These are phyloP conservation scores for Lethrus apterus DNA, from an alignment of 1,140 invertebrate species.

Conservation along the genomic window DNA sequence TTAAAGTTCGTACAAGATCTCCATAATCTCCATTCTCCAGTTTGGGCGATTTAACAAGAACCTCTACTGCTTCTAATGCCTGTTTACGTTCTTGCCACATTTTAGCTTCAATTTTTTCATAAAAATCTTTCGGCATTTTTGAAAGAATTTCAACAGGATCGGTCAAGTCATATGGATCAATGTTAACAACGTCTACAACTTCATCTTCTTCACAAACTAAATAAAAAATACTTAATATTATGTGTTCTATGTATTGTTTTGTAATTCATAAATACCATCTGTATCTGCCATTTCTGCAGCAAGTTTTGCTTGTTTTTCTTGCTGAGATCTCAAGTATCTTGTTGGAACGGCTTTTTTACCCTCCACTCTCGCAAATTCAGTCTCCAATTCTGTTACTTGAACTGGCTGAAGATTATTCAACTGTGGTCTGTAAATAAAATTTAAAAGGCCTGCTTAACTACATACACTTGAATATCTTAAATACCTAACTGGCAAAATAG, in stretches of 20 bases:
- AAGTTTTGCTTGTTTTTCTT: conserved; percentile 63
- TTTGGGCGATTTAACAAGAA: conserved; percentile 72
- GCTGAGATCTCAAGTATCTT: conserved; percentile 83
- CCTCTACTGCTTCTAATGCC: conserved; percentile 73
- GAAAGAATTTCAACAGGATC: conserved; percentile 89
- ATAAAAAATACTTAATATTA: background rate
- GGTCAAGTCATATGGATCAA: conserved; percentile 87
- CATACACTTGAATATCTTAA: too few relatives aligned
- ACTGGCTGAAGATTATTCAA: conserved; percentile 81
- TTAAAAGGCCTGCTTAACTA: conserved; percentile 1
- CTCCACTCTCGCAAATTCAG: conserved; percentile 75
- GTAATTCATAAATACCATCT: conserved; percentile 38
- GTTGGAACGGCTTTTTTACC: conserved; percentile 65
- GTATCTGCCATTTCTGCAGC: conserved; percentile 44
- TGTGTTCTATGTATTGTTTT: background rate
- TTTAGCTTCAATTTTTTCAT: conserved; percentile 90
- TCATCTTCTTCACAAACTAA: conserved; percentile 19
- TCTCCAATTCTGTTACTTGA: conserved; percentile 79
- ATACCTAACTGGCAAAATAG: too few relatives aligned
- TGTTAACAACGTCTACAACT: conserved; percentile 20
- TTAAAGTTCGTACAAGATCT: conserved; percentile 78
- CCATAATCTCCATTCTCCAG: conserved; percentile 88
- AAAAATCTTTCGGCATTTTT: conserved; percentile 92
- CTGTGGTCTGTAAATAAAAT: conserved; percentile 56
- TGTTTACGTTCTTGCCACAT: conserved; percentile 98